These are phyloP conservation scores for Xerus rutilus DNA, from an alignment of 2,797 vertebrate species.

Conservation along the genomic window DNA sequence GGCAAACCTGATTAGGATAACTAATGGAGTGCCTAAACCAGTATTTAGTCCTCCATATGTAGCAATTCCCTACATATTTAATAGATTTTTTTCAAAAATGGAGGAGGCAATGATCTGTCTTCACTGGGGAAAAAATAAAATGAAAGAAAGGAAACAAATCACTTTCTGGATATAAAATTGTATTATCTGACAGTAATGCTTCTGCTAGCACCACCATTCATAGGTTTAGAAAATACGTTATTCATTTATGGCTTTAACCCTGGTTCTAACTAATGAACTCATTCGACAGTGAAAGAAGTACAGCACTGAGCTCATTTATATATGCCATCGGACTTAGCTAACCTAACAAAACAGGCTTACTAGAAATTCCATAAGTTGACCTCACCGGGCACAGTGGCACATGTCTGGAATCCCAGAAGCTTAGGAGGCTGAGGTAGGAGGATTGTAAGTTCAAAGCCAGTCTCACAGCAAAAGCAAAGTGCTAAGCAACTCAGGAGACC, in stretches of 20 bases:
- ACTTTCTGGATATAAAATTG: background rate
- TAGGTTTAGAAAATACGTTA: conserved; percentile 24
- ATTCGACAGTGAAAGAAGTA: conserved; percentile 47
- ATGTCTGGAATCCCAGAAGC: no score
- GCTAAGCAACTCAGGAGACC: no score
- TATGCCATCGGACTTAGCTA: background rate
- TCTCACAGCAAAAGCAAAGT: no score
- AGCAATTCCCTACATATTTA: background rate
- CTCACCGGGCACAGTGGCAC: no score
- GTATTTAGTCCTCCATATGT: background rate
- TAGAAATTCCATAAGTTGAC: background rate
- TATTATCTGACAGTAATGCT: background rate
- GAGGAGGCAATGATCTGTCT: background rate
- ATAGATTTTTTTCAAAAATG: background rate
- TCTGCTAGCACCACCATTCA: background rate
- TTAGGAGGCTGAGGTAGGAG: no score
- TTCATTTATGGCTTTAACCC: background rate
- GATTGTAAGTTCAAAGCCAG: no score
- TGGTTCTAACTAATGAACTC: conserved; percentile 51
- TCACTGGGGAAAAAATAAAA: background rate
- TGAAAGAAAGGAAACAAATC: no score
- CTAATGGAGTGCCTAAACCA: background rate
- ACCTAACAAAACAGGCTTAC: conserved; percentile 3
- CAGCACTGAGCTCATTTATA: background rate
- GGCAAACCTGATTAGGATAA: background rate